phyloP scores from a whole-genome alignment of 2,888 invertebrate genomes.

The Glaucopsyche alexis region DNA sequence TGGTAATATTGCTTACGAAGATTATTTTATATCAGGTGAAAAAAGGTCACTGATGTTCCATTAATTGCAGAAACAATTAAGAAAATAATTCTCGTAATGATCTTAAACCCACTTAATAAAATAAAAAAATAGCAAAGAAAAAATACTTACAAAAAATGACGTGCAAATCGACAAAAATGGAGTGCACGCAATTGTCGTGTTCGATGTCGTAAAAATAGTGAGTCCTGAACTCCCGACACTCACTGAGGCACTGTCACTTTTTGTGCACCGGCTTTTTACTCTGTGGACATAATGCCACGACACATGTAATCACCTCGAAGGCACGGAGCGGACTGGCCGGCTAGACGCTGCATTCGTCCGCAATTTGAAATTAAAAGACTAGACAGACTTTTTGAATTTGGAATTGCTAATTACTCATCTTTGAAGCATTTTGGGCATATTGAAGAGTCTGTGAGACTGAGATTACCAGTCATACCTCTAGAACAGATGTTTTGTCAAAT shows the following conservation, averaged over 20 bases:
- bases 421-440: background rate
- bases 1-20: background rate
- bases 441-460: background rate
- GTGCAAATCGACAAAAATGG: constrained; percentile 51
- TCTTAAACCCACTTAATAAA: background rate
- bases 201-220: constrained; percentile 51
- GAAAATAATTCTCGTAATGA: background rate
- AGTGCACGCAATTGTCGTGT: constrained; percentile 41
- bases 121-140: constrained; percentile 4
- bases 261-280: constrained; percentile 57
- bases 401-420: constrained; percentile 22
- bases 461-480: background rate
- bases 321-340: constrained; percentile 63
- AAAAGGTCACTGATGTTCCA: background rate
- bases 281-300: constrained; percentile 55
- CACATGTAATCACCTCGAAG: constrained; percentile 58
- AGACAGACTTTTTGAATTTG: constrained; percentile 24
- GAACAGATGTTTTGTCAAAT: background rate
- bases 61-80: constrained; percentile 4
- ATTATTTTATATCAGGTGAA: background rate
- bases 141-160: constrained; percentile 44
- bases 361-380: constrained; percentile 35
- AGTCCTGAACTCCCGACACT: constrained; percentile 59
- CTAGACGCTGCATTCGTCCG: constrained; percentile 32
- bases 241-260: constrained; percentile 74